These are phyloP conservation scores for Acropora yongei DNA, from an alignment of 64 coral and sea anemone genomes.

Conservation along the genomic window DNA sequence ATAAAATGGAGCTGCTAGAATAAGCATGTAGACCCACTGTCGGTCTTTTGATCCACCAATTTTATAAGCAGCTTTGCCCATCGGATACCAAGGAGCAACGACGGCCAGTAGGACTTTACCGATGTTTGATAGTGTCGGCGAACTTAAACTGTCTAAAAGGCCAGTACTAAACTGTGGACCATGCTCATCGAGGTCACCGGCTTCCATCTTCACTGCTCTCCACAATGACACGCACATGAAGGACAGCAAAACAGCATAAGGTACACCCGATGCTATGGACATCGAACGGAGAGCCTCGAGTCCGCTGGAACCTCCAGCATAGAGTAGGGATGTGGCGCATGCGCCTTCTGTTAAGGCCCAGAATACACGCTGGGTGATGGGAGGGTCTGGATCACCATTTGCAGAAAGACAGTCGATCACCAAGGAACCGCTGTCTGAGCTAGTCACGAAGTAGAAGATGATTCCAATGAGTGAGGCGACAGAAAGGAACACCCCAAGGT, in stretches of 20 bases:
- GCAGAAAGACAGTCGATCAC: constrained; percentile 54
- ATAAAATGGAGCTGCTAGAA: constrained; percentile 31
- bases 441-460: constrained; percentile 50
- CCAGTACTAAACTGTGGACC: constrained; percentile 36
- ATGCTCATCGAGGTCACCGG: constrained; percentile 33
- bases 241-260: constrained; percentile 30
- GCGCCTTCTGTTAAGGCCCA: constrained; percentile 61
- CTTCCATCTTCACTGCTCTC: constrained; percentile 53
- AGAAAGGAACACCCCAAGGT: constrained; percentile 41
- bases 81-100: constrained; percentile 30
- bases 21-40: constrained; percentile 6
- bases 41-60: constrained; percentile 1
- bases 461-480: constrained; percentile 24
- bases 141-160: constrained; percentile 7
- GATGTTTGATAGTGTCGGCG: not conserved
- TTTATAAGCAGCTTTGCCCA: constrained; percentile 30
- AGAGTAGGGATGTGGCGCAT: constrained; percentile 36
- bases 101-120: constrained; percentile 16
- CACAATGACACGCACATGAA: constrained; percentile 49
- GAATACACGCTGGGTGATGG: constrained; percentile 40
- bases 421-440: constrained; percentile 52
- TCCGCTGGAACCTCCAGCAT: constrained; percentile 4
- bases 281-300: constrained; percentile 25
- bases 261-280: constrained; percentile 49
- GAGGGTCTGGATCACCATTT: constrained; percentile 39